These are phyloP conservation scores for Cottoperca gobio DNA, from an alignment of 2,797 vertebrate genomes.

Conservation along the genomic window DNA sequence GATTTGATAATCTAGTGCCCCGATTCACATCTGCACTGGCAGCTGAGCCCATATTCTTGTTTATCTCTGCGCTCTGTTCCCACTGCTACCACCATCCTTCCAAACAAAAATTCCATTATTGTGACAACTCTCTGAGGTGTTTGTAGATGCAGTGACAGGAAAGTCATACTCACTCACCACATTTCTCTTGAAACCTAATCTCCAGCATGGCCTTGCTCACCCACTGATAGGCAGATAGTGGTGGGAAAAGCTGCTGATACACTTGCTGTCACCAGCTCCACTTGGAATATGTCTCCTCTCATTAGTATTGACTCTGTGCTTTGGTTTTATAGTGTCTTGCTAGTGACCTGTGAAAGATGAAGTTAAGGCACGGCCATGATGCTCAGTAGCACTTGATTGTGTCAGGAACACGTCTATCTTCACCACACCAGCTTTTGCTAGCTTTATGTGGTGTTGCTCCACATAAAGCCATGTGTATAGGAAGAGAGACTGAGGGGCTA, in stretches of 20 bases:
- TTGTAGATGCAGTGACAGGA: constrained; percentile 79
- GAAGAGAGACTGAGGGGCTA: constrained; percentile 45
- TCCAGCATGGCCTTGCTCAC: constrained; percentile 78
- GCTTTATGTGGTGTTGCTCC: constrained; percentile 53
- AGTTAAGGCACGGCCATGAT: constrained; percentile 52
- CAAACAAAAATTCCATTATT: constrained; percentile 82
- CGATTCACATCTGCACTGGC: constrained; percentile 67
- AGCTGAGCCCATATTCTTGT: constrained; percentile 70
- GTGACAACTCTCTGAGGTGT: constrained; percentile 82
- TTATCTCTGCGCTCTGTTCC: constrained; percentile 70
- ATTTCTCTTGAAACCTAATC: constrained; percentile 82
- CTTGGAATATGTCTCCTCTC: constrained; percentile 70
- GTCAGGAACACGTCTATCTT: constrained; percentile 57
- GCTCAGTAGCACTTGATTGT: constrained; percentile 68
- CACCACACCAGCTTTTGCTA: constrained; percentile 30
- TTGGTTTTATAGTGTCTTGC: constrained; percentile 63
- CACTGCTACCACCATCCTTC: constrained; percentile 65
- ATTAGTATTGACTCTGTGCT: constrained; percentile 74
- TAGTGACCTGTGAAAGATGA: constrained; percentile 68
- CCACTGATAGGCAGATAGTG: constrained; percentile 77
- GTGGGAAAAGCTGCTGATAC: constrained; percentile 68
- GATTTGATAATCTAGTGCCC: constrained; percentile 68
- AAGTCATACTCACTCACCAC: constrained; percentile 76
- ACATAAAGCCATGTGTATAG: constrained; percentile 54
- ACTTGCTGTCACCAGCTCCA: constrained; percentile 70